Base-by-base conservation (phyloP, 1,140 invertebrate genomes). In the Rhopalosiphum maidis region DNA sequence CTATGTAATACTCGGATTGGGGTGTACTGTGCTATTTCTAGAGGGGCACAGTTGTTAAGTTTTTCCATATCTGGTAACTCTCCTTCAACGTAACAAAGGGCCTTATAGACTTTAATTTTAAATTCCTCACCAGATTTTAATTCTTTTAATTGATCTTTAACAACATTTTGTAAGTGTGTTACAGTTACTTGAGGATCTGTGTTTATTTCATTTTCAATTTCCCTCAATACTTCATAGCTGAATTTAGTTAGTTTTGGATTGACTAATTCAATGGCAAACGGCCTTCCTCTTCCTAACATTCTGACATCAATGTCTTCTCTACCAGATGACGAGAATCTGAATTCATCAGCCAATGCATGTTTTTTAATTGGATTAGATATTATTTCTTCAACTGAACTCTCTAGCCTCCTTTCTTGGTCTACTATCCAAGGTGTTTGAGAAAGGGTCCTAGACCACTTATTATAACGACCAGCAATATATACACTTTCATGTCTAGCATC, bases 341-440 rank as follows among this genome's bases (percentile, higher is more conserved):
- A 94, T 95, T 96, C 95, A 94, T 96, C 96, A 90, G 96, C 95
- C 94, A 95, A 95, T 35, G 96, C 95, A 88, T 96, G 94, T 94
- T 96, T 94, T 94, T 95, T 95, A 85, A 98, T 95, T 37, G 95
- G 95, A 89, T 96, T 95, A 94, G 97, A 97, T 87, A 99, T 97
- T 35, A 98, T 96, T 95, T 99, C 99, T 95, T 99, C 97, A 2
- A 99, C 97, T 1, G 98, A 99, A 43, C 96, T 96, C 94, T 97
- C 97, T 95, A 97, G 96, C 94, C 97, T 97, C 93, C 97, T 96
- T 94, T 97, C 96, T 0, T 98, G 98, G 94, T 98, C 96, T 85
- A 99, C 95, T 43, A 99, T 95, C 99, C 99, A 99, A 0, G 99
- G 98, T 1, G 98, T 99, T 96, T 99, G 99, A 93, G 98, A 97